Evolutionary conservation across 2,888 invertebrate species (phyloP).

Genomic region (Trilocha varians): DNA sequence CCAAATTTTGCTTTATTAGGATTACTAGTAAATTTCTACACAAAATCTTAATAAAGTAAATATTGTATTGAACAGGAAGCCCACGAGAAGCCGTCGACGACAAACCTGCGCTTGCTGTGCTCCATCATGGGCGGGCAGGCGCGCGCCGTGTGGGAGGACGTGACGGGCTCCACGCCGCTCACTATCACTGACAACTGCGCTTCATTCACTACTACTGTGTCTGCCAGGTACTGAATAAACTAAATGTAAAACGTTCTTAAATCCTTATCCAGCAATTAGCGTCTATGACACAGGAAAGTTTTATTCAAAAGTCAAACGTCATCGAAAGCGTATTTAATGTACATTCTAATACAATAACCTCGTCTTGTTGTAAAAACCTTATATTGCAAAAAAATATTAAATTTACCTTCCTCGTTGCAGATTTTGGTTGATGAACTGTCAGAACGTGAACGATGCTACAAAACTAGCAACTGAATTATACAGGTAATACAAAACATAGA

Average conservation of each 20-base stretch:
- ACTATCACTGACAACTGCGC: constrained; percentile 97
- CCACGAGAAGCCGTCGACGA: constrained; percentile 44
- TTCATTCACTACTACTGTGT: constrained; percentile 98
- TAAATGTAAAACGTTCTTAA: too few relatives aligned
- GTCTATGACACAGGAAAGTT: too few relatives aligned
- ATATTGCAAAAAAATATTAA: background rate
- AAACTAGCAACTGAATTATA: constrained; percentile 98
- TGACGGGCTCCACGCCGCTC: constrained; percentile 97
- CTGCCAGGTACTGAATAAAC: constrained; percentile 85
- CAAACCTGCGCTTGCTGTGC: constrained; percentile 88
- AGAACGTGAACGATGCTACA: constrained; percentile 94
- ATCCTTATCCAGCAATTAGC: too few relatives aligned
- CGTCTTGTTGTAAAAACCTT: too few relatives aligned
- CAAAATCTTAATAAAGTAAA: too few relatives aligned
- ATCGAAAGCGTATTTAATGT: too few relatives aligned
- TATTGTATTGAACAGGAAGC: constrained; percentile 26
- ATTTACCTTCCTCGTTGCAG: constrained; percentile 45
- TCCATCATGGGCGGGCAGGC: constrained; percentile 97
- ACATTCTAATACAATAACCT: too few relatives aligned
- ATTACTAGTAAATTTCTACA: too few relatives aligned
- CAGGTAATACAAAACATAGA: too few relatives aligned
- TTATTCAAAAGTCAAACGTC: too few relatives aligned
- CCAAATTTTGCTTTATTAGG: too few relatives aligned
- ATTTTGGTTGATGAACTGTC: constrained; percentile 99
- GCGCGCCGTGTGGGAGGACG: constrained; percentile 99